A percentile compares a stretch with the other conserved stretches of the same genome.
These are phyloP conservation scores for Lycophotia porphyrea DNA, from an alignment of 2,888 invertebrate genomes.

Conservation along the genomic window DNA sequence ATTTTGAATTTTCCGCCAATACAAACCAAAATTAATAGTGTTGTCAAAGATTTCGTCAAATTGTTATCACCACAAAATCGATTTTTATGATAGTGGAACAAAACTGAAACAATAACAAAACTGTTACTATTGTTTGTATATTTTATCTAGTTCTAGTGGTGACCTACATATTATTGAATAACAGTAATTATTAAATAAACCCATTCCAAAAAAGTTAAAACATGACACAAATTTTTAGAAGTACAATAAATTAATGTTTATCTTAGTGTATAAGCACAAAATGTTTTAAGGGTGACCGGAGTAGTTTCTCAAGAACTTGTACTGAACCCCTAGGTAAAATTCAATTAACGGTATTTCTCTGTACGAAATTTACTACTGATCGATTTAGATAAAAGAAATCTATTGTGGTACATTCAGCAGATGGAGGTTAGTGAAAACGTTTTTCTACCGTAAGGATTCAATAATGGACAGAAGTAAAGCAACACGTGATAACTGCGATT, in stretches of 20 bases:
- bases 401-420: no score
- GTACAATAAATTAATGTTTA: background rate
- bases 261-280: background rate
- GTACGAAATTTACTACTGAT: background rate
- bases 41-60: constrained; percentile 14
- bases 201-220: background rate
- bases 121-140: background rate
- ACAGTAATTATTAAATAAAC: background rate
- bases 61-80: background rate
- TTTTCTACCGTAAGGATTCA: background rate
- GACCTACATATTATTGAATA: background rate
- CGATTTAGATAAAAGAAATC: background rate
- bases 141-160: background rate
- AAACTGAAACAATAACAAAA: no score
- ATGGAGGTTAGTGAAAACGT: background rate
- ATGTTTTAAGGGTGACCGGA: background rate
- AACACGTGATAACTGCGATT: background rate
- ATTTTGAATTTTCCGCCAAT: constrained; percentile 55
- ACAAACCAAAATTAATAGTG: constrained; percentile 28
- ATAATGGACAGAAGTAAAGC: no score
- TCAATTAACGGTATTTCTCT: background rate
- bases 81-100: background rate
- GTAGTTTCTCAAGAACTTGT: background rate
- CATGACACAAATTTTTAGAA: background rate
- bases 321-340: background rate